A percentile compares a stretch with the other conserved stretches of the same genome.
These are phyloP conservation scores for Heterotilapia buettikoferi DNA, from an alignment of 2,113 vertebrate species.

Conservation along the genomic window DNA sequence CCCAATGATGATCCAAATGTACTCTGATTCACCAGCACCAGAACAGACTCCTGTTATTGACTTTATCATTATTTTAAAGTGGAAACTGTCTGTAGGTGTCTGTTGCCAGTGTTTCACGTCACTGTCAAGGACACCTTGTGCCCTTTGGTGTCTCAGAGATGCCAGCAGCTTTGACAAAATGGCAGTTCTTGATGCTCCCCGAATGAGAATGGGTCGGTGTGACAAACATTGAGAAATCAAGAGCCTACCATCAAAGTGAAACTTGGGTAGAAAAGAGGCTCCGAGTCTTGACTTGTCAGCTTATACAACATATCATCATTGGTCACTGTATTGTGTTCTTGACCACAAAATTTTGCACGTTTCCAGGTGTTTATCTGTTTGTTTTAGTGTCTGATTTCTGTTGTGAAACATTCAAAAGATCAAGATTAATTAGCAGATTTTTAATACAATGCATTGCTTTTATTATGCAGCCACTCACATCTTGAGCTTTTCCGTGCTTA, in stretches of 20 bases:
- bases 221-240: background rate
- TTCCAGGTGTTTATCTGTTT: background rate
- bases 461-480: background rate
- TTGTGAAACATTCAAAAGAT: background rate
- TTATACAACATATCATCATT: background rate
- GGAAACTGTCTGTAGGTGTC: background rate
- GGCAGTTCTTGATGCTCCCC: background rate
- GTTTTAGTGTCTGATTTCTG: background rate
- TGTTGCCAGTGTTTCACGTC: background rate
- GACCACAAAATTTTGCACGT: accelerated
- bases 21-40: background rate
- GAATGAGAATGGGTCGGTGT: background rate
- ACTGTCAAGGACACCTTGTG: background rate
- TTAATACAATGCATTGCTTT: background rate
- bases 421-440: background rate
- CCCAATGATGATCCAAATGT: background rate
- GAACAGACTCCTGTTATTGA: background rate
- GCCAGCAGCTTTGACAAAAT: background rate
- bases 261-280: background rate
- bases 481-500: background rate
- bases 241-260: background rate
- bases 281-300: background rate
- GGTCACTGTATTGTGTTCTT: accelerated
- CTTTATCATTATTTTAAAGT: background rate
- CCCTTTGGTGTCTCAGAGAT: background rate